A percentile compares a stretch with the other conserved stretches of the same genome.
phyloP scores from a whole-genome alignment of 53 echinoderm and acorn worm species.

The Stichopus horrens region DNA sequence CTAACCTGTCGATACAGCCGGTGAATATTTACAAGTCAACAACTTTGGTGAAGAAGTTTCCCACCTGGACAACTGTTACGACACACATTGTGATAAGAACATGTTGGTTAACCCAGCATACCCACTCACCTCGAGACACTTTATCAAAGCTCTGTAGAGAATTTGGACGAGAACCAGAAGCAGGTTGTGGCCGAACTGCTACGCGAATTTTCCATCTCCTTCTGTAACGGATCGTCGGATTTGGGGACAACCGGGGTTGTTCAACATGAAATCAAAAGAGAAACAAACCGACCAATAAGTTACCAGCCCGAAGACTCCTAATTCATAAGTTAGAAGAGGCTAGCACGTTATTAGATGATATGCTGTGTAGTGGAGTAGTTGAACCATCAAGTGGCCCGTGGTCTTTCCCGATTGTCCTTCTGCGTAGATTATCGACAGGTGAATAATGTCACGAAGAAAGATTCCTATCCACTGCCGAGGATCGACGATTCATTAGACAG shows the following conservation, averaged over 20 bases:
- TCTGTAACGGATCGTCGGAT: background rate
- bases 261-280: conserved; percentile 43
- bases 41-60: background rate
- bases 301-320: conserved; percentile 8
- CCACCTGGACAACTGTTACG: background rate
- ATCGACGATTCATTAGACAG: conserved; percentile 36
- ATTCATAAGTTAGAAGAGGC: conserved; percentile 4
- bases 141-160: background rate
- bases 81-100: background rate
- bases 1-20: background rate
- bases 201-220: background rate
- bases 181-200: background rate
- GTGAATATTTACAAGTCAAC: background rate
- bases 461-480: conserved; percentile 28
- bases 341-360: background rate
- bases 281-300: background rate
- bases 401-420: conserved; percentile 48
- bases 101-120: background rate
- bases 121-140: background rate
- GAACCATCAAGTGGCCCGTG: conserved; percentile 45
- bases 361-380: conserved; percentile 39
- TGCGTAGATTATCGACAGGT: conserved; percentile 54
- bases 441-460: conserved; percentile 38
- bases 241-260: conserved; percentile 45
- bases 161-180: background rate